A percentile compares a stretch with the other conserved stretches of the same genome.
Evolutionary conservation across 2,888 invertebrate genomes (phyloP).

Genomic region (Eumacrocentrus americanus): DNA sequence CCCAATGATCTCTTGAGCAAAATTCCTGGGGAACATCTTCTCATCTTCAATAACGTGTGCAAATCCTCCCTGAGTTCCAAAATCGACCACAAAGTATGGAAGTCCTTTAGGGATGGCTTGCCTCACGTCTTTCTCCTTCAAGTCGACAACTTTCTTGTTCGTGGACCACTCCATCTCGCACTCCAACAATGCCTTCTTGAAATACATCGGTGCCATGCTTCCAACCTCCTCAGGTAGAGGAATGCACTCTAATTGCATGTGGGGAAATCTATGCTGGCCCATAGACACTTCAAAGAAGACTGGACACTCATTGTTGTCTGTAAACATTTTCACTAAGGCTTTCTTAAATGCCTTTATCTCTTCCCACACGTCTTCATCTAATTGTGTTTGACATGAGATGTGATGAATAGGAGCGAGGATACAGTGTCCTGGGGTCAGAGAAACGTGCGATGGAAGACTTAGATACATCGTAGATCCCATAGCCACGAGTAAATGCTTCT

Average conservation of each 20-base stretch:
- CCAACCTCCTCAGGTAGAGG: conserved; percentile 84
- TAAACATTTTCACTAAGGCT: conserved; percentile 80
- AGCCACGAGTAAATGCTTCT: conserved; percentile 84
- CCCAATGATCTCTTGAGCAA: conserved; percentile 93
- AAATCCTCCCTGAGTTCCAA: conserved; percentile 89
- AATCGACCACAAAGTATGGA: conserved; percentile 94
- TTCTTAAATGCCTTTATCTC: conserved; percentile 85
- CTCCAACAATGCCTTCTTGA: conserved; percentile 96
- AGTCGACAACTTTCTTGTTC: conserved; percentile 87
- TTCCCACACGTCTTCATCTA: conserved; percentile 95
- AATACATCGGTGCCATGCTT: conserved; percentile 92
- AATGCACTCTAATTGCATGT: conserved; percentile 88
- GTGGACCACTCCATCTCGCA: conserved; percentile 94
- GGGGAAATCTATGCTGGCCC: conserved; percentile 75
- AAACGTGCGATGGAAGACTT: conserved; percentile 79
- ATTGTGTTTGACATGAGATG: conserved; percentile 75
- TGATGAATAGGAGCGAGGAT: conserved; percentile 86
- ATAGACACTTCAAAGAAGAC: conserved; percentile 91
- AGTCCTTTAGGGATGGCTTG: conserved; percentile 89
- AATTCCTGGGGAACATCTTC: conserved; percentile 81
- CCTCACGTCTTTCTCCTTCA: conserved; percentile 75
- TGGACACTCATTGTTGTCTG: conserved; percentile 74
- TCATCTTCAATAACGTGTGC: conserved; percentile 98
- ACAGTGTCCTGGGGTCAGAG: conserved; percentile 85
- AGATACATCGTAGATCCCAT: conserved; percentile 85